Evolutionary conservation across 2,113 vertebrate genomes (phyloP).

Genomic region (Sigmodon hispidus): DNA sequence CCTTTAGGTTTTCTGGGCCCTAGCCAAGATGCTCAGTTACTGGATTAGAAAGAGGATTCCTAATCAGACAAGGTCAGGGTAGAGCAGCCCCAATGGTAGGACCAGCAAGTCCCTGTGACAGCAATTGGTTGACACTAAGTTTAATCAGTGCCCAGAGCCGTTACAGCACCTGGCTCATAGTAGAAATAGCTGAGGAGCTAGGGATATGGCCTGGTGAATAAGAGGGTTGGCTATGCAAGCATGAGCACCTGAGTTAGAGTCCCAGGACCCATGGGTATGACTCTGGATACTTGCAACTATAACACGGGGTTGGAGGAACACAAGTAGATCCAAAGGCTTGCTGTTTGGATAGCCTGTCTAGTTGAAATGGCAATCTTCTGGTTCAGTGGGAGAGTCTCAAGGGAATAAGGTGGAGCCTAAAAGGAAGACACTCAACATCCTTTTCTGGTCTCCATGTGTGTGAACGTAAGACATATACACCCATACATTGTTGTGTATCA

Average conservation of each 20-base stretch:
- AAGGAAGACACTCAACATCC: not conserved
- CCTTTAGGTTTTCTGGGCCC: not conserved
- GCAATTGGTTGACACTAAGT: not conserved
- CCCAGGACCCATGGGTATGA: not conserved
- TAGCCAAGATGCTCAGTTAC: not conserved
- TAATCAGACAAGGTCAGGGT: not conserved
- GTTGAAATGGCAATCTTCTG: not conserved
- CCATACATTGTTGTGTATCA: not conserved
- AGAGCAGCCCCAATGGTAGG: not conserved
- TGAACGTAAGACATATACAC: not conserved
- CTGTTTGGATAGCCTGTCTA: not conserved
- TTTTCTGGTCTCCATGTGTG: not conserved
- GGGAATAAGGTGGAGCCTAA: not conserved
- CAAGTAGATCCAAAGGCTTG: not conserved
- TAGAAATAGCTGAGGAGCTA: not conserved
- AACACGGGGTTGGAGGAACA: not conserved
- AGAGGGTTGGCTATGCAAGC: not conserved
- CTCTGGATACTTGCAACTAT: not conserved
- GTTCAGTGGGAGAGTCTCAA: not conserved
- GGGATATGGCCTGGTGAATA: not conserved
- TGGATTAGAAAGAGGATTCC: constrained; percentile 34
- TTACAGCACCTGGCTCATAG: not conserved
- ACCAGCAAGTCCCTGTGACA: not conserved
- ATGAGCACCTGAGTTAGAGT: not conserved
- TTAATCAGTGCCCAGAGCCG: not conserved